Base-by-base conservation (phyloP, 2,113 vertebrate genomes). In the Petrocephalus microphthalmus region DNA sequence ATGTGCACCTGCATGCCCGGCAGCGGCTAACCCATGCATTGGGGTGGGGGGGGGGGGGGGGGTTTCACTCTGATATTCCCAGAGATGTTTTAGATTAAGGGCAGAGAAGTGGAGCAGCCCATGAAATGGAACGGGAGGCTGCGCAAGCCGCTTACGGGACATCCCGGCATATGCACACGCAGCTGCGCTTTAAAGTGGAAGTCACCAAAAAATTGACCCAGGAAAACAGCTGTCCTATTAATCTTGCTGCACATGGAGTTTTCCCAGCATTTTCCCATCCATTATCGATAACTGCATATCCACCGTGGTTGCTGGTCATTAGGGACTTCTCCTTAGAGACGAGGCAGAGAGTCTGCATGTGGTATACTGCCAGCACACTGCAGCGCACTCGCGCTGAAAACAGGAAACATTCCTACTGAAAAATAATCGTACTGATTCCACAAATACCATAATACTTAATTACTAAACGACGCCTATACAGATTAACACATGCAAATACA, bases 171-270 rank as follows among this genome's bases (percentile, higher is more conserved):
- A 57, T 22, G 25, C 17, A n/a, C 82, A 25, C 67, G 37, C 85
- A 0, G 53, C 89, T 91, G 88, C 87, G 90, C 91, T 93, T 93
- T 91, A 92, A 91, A 93, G 84, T 89, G 89, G 89, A 91, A 89
- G 89, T 90, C 87, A 81, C 85, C 10, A n/a, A 67, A 67, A 29
- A 67, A 67, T 29, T 67, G 60, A 67, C 60, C 60, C 60, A 67
- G 25, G 60, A 29, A 67, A 67, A 29, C 60, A 67, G 60, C 60
- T 67, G 60, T 67, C 60, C 60, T 67, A 67, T 67, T 67, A 67
- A 29, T 67, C 25, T 67, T 29, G 60, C 60, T 67, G 60, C 60
- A 64, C 60, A 29, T 67, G 3, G n/a, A 67, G n/a, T 67, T 67
- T 67, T 67, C 60, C 60, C 90, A 87, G 84, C 71, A 88, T 88